phyloP scores from a whole-genome alignment of 2,113 vertebrate genomes.

The Semnornis frantzii region DNA sequence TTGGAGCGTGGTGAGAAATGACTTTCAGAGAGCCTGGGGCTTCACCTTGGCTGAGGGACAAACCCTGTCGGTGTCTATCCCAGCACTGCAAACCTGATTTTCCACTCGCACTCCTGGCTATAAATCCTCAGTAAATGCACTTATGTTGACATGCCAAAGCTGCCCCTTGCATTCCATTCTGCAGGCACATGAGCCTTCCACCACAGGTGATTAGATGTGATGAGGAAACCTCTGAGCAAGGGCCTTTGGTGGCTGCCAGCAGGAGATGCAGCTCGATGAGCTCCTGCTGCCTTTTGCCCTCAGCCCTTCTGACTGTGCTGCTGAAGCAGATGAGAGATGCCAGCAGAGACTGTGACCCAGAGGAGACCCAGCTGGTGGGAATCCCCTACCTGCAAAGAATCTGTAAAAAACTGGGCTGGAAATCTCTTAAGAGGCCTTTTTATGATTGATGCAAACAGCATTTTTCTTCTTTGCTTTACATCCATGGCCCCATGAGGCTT shows the following conservation, averaged over 20 bases:
- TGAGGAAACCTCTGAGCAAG: background rate
- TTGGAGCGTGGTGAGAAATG: background rate
- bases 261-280: background rate
- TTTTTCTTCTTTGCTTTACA: conserved; percentile 3
- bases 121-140: conserved; percentile 10
- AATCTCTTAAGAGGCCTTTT: conserved; percentile 41
- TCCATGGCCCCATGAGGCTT: background rate
- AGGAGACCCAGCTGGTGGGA: background rate
- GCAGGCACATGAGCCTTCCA: background rate
- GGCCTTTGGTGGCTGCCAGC: background rate
- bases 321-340: background rate
- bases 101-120: background rate
- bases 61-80: background rate
- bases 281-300: background rate
- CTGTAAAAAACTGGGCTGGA: background rate
- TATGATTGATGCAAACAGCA: conserved; percentile 29
- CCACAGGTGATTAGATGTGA: background rate
- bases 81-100: background rate
- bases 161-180: background rate
- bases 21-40: background rate
- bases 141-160: background rate
- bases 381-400: conserved; percentile 4
- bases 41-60: background rate
- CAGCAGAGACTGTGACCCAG: background rate
- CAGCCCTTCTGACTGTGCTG: fast-evolving